These are phyloP conservation scores for Penelope pileata DNA, from an alignment of 2,113 vertebrate species.

Conservation along the genomic window DNA sequence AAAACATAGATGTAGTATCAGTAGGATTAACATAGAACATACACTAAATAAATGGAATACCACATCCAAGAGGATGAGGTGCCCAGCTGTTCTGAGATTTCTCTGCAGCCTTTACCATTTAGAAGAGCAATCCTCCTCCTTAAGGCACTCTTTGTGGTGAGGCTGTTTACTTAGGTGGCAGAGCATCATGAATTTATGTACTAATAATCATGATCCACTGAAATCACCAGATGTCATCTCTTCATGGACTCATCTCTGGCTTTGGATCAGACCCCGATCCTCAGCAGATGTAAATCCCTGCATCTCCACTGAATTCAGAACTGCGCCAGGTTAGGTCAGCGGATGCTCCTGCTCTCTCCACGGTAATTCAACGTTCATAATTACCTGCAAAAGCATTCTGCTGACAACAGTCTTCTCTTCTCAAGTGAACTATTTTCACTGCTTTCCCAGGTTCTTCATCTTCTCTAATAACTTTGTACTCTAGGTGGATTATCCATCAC, in stretches of 20 bases:
- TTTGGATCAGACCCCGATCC: background rate
- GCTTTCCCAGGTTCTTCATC: background rate
- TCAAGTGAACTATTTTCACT: background rate
- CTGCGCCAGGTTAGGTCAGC: background rate
- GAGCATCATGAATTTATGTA: background rate
- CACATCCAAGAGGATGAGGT: background rate
- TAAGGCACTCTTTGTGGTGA: background rate
- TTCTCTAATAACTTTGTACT: background rate
- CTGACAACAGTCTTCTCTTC: background rate
- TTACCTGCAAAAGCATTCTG: background rate
- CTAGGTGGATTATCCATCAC: slow-evolving; percentile 33
- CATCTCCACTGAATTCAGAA: background rate
- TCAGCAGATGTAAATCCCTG: background rate
- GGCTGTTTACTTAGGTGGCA: background rate
- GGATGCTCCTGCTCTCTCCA: background rate
- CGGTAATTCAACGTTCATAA: background rate
- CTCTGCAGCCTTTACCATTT: background rate
- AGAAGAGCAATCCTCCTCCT: background rate
- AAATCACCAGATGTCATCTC: background rate
- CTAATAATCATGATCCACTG: background rate
- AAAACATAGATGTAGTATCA: background rate
- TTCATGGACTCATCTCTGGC: background rate
- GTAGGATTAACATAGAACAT: background rate
- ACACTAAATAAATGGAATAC: background rate
- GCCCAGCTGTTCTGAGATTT: background rate